These are phyloP conservation scores for Fukomys damarensis DNA, from an alignment of 2,113 vertebrate species.

Conservation along the genomic window DNA sequence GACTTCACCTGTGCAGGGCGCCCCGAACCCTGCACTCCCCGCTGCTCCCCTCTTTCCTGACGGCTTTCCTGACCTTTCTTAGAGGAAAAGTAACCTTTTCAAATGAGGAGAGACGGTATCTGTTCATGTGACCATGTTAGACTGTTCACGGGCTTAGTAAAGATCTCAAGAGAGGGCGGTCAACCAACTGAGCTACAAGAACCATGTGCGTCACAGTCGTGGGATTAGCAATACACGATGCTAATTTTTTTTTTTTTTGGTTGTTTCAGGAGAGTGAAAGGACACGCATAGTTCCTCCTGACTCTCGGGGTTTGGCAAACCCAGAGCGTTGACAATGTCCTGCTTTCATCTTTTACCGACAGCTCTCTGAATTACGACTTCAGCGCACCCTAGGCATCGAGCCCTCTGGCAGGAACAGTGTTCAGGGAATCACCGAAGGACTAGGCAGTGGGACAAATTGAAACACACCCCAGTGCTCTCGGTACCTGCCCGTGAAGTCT, in stretches of 20 bases:
- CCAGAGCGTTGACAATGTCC: neutral
- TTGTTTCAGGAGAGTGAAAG: neutral
- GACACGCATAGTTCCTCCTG: neutral
- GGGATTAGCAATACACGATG: rapidly evolving
- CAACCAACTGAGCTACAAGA: neutral
- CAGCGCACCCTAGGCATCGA: no score
- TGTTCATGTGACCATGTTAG: neutral
- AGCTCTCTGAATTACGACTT: neutral
- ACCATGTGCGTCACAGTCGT: no score
- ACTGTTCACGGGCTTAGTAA: no score
- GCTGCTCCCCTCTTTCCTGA: neutral
- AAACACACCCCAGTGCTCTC: rapidly evolving
- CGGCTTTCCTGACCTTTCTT: rapidly evolving
- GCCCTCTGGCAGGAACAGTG: rapidly evolving
- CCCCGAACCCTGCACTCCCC: no score
- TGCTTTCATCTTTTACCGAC: no score
- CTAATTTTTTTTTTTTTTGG: neutral
- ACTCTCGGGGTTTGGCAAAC: neutral
- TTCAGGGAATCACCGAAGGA: neutral
- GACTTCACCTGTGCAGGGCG: no score
- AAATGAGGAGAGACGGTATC: neutral
- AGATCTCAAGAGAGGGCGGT: rapidly evolving
- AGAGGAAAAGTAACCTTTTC: neutral
- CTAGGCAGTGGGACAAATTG: neutral
- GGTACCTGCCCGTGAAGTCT: neutral